Evolutionary conservation across 2,797 vertebrate genomes (phyloP).

Genomic region (Onychomys arenicola): DNA sequence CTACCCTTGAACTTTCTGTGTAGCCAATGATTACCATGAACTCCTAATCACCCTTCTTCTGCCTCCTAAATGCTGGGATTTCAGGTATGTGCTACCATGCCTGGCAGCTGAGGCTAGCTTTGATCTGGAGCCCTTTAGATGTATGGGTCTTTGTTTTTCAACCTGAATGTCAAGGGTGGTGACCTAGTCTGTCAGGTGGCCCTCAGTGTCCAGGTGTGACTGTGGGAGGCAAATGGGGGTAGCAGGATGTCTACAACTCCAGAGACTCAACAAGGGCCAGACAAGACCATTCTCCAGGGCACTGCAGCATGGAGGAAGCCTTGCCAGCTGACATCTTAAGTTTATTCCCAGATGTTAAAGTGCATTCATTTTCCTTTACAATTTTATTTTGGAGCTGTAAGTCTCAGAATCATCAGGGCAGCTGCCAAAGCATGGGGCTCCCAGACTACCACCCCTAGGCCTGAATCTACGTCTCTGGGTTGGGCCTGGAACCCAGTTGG

Average conservation of each 20-base stretch:
- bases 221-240: neutral
- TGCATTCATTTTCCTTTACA: slow-evolving; percentile 52
- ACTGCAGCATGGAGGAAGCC: neutral
- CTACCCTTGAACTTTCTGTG: neutral
- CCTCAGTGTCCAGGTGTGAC: neutral
- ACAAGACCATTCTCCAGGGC: neutral
- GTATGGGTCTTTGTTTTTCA: neutral
- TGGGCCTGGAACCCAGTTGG: neutral
- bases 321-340: neutral
- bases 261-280: neutral
- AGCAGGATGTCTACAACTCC: neutral
- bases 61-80: neutral
- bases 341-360: neutral
- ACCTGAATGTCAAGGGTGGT: neutral
- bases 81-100: neutral
- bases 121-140: slow-evolving; percentile 13
- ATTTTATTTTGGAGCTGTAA: neutral
- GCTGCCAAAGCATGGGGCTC: neutral
- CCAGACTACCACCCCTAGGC: too few relatives aligned
- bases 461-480: neutral
- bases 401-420: neutral
- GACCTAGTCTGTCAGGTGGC: neutral
- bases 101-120: neutral
- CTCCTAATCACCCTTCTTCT: neutral
- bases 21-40: neutral